These are phyloP conservation scores for Centropus unirufus DNA, from an alignment of 2,113 vertebrate genomes.

Conservation along the genomic window DNA sequence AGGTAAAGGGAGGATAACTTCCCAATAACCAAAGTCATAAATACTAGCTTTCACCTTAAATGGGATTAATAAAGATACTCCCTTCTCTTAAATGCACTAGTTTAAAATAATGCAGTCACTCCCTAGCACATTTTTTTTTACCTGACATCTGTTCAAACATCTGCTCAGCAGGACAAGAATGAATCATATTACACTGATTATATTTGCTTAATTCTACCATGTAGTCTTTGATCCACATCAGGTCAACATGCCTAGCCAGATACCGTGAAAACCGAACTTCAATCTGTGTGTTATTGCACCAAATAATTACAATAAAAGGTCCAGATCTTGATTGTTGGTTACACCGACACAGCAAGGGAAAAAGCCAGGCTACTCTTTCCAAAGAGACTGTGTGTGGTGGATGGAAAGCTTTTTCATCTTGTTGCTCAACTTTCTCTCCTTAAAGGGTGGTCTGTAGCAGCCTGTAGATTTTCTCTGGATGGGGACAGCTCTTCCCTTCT, in stretches of 20 bases:
- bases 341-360: accelerated
- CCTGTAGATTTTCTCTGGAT: background rate
- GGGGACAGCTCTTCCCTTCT: background rate
- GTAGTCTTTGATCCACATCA: constrained; percentile 12
- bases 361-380: background rate
- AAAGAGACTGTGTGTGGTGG: accelerated
- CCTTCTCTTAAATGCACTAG: constrained; percentile 60
- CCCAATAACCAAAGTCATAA: constrained; percentile 37
- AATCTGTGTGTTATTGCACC: background rate
- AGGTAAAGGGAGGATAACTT: constrained; percentile 36
- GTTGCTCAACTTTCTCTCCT: background rate
- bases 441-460: background rate
- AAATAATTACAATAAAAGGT: background rate
- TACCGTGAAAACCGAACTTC: background rate
- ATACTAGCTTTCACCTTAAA: constrained; percentile 59
- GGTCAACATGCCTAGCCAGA: background rate
- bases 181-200: constrained; percentile 60
- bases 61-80: constrained; percentile 59
- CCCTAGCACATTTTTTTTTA: constrained; percentile 14
- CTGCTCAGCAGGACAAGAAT: constrained; percentile 53
- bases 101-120: constrained; percentile 61
- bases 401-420: background rate
- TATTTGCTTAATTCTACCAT: constrained; percentile 44
- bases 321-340: background rate
- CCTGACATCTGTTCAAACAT: constrained; percentile 73